phyloP scores from a whole-genome alignment of 1,140 invertebrate genomes.

The Pseudomyrmex flavicornis region DNA sequence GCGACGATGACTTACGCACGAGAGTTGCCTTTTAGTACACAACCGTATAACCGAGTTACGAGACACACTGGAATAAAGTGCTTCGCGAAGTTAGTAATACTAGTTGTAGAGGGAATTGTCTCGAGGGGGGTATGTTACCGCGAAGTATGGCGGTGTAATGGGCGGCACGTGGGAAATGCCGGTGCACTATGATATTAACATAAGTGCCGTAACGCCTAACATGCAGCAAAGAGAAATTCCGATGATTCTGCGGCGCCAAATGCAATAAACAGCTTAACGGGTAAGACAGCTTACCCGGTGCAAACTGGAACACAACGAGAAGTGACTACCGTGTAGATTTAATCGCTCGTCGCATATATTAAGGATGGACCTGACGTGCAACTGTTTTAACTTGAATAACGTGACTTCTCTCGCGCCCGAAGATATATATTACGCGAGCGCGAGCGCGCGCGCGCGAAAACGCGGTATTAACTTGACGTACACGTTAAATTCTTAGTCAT shows the following conservation, averaged over 20 bases:
- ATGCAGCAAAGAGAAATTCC: constrained; percentile 71
- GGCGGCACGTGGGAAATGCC: constrained; percentile 64
- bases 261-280: constrained; percentile 55
- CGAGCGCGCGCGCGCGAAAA: constrained; percentile 36
- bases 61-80: constrained; percentile 63
- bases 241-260: constrained; percentile 59
- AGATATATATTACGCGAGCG: constrained; percentile 10
- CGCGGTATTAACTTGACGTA: constrained; percentile 33
- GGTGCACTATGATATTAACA: constrained; percentile 57
- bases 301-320: background rate
- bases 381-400: constrained; percentile 33
- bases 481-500: constrained; percentile 34
- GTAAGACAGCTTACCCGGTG: background rate
- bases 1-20: constrained; percentile 32
- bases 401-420: background rate
- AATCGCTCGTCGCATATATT: constrained; percentile 52
- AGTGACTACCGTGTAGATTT: constrained; percentile 45
- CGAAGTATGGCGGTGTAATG: constrained; percentile 58
- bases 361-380: constrained; percentile 33
- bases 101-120: constrained; percentile 65
- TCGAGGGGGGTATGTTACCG: constrained; percentile 60
- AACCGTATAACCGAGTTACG: constrained; percentile 51
- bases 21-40: constrained; percentile 30
- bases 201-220: constrained; percentile 70
- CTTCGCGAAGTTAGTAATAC: constrained; percentile 65